A percentile compares a stretch with the other conserved stretches of the same genome.
phyloP scores from a whole-genome alignment of 2,113 vertebrate species.

The Cynocephalus volans region DNA sequence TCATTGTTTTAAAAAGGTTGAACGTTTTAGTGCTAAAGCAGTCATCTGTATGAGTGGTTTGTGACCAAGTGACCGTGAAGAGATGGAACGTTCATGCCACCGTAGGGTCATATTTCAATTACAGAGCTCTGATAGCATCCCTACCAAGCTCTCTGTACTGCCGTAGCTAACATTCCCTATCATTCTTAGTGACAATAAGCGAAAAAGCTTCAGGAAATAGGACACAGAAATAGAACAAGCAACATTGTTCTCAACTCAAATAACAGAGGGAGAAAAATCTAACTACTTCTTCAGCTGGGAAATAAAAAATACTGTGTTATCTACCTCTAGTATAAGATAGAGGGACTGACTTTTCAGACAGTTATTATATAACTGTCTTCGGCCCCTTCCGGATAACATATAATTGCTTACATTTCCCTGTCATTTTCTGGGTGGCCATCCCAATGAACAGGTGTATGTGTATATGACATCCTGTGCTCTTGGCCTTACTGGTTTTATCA shows the following conservation, averaged over 20 bases:
- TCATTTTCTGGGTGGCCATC: background rate
- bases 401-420: background rate
- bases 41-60: background rate
- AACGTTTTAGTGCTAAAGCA: background rate
- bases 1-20: background rate
- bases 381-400: background rate
- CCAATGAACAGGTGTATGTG: background rate
- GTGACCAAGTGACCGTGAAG: background rate
- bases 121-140: background rate
- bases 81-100: background rate
- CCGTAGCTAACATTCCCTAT: background rate
- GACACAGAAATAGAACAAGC: background rate
- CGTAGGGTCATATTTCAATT: background rate
- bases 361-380: background rate
- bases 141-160: no score
- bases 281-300: background rate
- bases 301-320: background rate
- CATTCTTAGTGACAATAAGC: background rate
- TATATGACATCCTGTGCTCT: background rate
- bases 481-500: background rate
- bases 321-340: slow-evolving; percentile 42
- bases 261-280: background rate
- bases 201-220: background rate
- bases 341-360: background rate
- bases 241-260: background rate